A percentile compares a stretch with the other conserved stretches of the same genome.
These are phyloP conservation scores for Chloebia gouldiae DNA, from an alignment of 2,113 vertebrate species.

Conservation along the genomic window DNA sequence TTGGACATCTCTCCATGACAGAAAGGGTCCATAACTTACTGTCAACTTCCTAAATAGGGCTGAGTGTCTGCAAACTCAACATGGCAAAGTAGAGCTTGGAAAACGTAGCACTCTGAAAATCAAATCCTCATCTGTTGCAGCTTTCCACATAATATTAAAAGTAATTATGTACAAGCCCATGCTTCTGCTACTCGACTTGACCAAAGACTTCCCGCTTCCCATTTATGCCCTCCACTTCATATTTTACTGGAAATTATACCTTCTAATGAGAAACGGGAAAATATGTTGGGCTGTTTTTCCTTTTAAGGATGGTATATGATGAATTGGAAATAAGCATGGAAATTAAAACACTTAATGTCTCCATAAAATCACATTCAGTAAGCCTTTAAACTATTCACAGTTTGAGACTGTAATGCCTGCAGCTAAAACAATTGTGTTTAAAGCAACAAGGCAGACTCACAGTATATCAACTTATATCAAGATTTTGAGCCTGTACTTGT, in stretches of 20 bases:
- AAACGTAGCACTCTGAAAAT: neutral
- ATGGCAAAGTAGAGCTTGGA: neutral
- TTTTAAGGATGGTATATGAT: neutral
- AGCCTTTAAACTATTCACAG: slow-evolving; percentile 32
- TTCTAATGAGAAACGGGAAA: neutral
- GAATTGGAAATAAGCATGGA: neutral
- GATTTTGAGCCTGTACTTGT: neutral
- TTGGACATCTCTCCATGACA: neutral
- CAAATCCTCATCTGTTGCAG: neutral
- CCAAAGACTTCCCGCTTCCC: neutral
- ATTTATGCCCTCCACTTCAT: neutral
- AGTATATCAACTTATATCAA: neutral
- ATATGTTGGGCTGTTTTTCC: neutral
- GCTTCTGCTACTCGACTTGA: neutral
- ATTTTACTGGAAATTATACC: neutral
- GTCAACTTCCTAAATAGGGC: neutral
- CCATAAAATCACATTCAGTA: neutral
- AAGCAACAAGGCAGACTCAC: neutral
- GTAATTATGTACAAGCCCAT: neutral
- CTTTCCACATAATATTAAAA: neutral
- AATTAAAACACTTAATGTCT: neutral
- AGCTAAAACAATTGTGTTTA: slow-evolving; percentile 27
- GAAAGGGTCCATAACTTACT: neutral
- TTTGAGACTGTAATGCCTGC: neutral
- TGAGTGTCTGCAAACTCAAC: neutral